Base-by-base conservation (phyloP, 1,140 invertebrate species). In the Drosophila obscura region DNA sequence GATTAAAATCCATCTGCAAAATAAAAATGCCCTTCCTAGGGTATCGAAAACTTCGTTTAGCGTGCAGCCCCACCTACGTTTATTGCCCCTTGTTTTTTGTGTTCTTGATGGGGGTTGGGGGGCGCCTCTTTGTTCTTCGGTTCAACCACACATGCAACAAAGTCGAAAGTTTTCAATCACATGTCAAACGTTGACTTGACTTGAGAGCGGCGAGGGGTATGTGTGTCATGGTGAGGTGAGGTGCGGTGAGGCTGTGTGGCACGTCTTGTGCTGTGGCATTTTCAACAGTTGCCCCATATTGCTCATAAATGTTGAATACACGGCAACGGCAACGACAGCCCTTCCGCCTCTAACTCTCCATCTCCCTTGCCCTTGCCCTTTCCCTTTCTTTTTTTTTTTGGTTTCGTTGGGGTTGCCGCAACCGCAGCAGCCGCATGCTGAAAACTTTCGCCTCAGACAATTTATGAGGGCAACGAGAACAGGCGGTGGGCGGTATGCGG, bases 111-210 rank as follows among this genome's bases (percentile, higher is more conserved):
- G 35, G n/a, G n/a, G n/a, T n/a, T n/a, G n/a, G n/a, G n/a, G n/a
- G 59, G 31, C 35, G 35, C 35, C 35, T 60, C 80, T 77, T 61
- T 77, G 51, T 64, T 67, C 61, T 62, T 19, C 19, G 19, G 50
- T 56, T 60, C 72, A 71, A 75, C 66, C 83, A 79, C 76, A 87
- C 76, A 87, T 75, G 81, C 77, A 85, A 76, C 71, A 88, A 88
- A 88, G 83, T 88, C 83, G 35, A 88, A 88, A 88, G 83, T 88
- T 88, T 88, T 88, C 83, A 88, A 88, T 88, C 83, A 88, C 72
- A 88, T 88, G 83, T 88, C 83, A 88, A 88, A 74, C 79, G 76
- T 76, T 69, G 65, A 83, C 61, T 87, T 87, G 79, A 88, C 83
- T 87, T 66, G 75, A 68, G 73, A 68, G 53, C 63, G 72, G 49